Evolutionary conservation across 92 coral and sea anemone species (phyloP), one percentile per base, ranked within the genome.

Genomic region (Phymanthus crucifer): DNA sequence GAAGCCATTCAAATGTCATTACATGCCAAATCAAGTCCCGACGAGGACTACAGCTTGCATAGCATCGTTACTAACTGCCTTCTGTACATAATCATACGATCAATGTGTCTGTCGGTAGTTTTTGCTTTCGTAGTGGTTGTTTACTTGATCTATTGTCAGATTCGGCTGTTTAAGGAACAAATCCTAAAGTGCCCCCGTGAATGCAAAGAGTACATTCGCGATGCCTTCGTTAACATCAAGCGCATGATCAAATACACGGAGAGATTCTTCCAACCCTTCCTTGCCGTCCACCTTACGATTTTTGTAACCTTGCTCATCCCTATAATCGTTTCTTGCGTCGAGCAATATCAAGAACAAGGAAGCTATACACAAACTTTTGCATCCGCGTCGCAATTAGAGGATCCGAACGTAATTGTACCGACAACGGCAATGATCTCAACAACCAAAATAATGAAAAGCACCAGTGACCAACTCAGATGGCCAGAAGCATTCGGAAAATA

Each of bases 101-200:
- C 77, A n/a, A 70, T 78, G 12, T 82, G 83, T 38, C 82, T 91
- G 32, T 88, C 94, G 0, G 76, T 91, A 0, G 83, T 88, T 66
- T 50, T 91, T 9, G 88, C 75, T 32, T 82, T 91, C 17, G 78
- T 91, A 26, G 58, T 81, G 66, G 86, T 27, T 4, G 83, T 88
- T 27, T 91, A 78, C 57, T 74, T 91, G 57, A 85, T 83, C 7
- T 91, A 78, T 74, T 80, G 81, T 61, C 90, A 84, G 32, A 75
- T 88, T 21, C 83, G 90, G 35, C 32, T 80, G 4, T 91, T 70
- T 70, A 91, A 91, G 31, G 78, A 73, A 2, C 82, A 88, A 40
- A 66, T 91, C 21, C 81, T 81, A 33, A 74, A 73, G 66, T 91
- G 92, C 90, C 90, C 84, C 0, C 52, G 18, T 19, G 71, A 73